Evolutionary conservation across 1,140 invertebrate genomes (phyloP).

Genomic region (Triops longicaudatus): DNA sequence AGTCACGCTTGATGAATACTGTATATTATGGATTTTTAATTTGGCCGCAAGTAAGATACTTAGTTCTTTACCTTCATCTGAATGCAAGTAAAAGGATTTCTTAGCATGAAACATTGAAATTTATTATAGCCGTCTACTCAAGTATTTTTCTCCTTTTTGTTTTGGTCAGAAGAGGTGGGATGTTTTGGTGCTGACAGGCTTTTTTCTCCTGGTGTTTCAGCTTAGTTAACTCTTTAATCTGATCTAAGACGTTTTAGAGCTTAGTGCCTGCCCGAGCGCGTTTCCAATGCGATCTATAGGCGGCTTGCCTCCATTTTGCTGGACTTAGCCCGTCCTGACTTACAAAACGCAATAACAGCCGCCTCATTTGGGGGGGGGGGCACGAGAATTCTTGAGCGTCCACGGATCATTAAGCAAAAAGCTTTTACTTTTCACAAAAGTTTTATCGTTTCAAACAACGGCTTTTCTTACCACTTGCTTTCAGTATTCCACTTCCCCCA

Average conservation of each 20-base stretch:
- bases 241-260: background rate
- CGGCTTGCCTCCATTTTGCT: background rate
- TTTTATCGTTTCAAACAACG: background rate
- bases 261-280: background rate
- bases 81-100: no score
- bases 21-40: no score
- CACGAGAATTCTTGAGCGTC: background rate
- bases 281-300: background rate
- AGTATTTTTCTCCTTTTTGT: no score
- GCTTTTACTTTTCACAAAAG: background rate
- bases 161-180: no score
- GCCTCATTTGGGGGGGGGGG: background rate
- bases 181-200: no score
- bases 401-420: background rate
- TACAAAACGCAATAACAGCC: background rate
- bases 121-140: no score
- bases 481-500: background rate
- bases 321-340: background rate
- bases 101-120: no score
- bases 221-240: slow-evolving; percentile 3
- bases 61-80: no score
- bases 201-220: no score
- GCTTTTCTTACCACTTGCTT: background rate
- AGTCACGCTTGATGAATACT: no score
- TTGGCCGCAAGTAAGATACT: no score